Evolutionary conservation across 2,797 vertebrate genomes (phyloP).

Genomic region (Tarsius wallacei): DNA sequence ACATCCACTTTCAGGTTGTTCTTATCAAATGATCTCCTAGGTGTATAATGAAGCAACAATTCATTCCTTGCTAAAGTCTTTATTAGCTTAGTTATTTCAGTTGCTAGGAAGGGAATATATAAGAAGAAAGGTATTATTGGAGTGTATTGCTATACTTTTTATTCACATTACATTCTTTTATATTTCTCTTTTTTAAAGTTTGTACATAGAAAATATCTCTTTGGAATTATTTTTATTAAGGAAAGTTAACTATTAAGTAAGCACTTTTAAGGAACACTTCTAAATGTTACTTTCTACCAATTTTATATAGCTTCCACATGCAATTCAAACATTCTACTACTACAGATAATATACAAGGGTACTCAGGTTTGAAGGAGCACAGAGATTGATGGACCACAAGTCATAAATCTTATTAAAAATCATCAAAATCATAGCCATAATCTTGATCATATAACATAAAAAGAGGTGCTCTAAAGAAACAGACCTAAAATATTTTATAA

Average conservation of each 20-base stretch:
- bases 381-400: not conserved
- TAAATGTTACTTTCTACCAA: conserved; percentile 7
- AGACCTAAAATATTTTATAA: not conserved
- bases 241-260: not conserved
- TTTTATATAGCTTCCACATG: not conserved
- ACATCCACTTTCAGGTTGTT: not conserved
- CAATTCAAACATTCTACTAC: conserved; percentile 33
- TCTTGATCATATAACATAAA: conserved; percentile 53
- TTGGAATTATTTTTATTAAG: conserved; percentile 9
- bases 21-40: not conserved
- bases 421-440: not conserved
- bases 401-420: conserved; percentile 56
- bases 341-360: conserved; percentile 11
- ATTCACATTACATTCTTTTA: conserved; percentile 52
- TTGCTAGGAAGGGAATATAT: conserved; percentile 15
- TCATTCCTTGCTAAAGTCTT: conserved; percentile 26
- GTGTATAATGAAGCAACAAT: not conserved
- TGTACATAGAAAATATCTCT: not conserved
- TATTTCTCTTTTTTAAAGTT: not conserved
- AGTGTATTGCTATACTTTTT: not conserved
- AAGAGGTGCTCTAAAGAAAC: not conserved
- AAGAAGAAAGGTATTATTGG: not conserved
- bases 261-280: not conserved
- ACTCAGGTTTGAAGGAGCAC: not conserved
- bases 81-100: conserved; percentile 31